Percentiles rank a stretch among this genome's conserved stretches.
Conservation (phyloP, 2,113 vertebrate genomes). For the Dolichotis patagonum region DNA sequence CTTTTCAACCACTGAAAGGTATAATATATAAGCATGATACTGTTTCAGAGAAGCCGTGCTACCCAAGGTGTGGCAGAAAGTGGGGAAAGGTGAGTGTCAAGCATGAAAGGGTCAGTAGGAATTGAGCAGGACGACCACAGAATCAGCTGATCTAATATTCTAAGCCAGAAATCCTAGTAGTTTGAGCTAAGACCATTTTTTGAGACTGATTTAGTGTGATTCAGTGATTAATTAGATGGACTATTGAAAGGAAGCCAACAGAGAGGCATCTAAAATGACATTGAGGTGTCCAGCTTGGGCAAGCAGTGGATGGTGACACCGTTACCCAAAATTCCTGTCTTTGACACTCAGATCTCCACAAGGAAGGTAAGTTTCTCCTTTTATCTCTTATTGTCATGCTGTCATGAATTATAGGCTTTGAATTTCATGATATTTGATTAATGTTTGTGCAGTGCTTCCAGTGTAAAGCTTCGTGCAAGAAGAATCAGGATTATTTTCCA, state of each 20-base stretch:
- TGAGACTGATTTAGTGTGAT: not conserved
- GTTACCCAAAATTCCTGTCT: constrained; percentile 1
- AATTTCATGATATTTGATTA: constrained; percentile 28
- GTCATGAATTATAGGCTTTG: constrained; percentile 24
- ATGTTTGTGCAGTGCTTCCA: constrained; percentile 6
- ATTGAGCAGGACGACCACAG: not conserved
- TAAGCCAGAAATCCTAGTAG: not conserved
- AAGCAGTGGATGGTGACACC: not conserved
- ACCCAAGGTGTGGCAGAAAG: not conserved
- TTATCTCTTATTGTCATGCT: constrained; percentile 22
- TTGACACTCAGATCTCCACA: not conserved
- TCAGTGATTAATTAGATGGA: not conserved
- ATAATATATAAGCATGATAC: not conserved
- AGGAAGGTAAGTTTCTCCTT: constrained; percentile 31
- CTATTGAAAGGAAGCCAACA: not conserved
- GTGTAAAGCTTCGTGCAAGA: constrained; percentile 29
- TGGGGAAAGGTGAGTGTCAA: not conserved
- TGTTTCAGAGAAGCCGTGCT: constrained; percentile 20
- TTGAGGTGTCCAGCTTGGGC: not conserved
- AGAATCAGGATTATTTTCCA: constrained; percentile 44
- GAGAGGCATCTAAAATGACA: not conserved
- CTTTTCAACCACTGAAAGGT: not conserved
- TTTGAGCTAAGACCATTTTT: constrained; percentile 8
- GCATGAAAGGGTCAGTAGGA: not conserved
- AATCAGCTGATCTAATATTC: not conserved